Percentiles rank a stretch among this genome's conserved stretches.
phyloP scores from a whole-genome alignment of 1,140 invertebrate species.

The Heliconius hermathena region DNA sequence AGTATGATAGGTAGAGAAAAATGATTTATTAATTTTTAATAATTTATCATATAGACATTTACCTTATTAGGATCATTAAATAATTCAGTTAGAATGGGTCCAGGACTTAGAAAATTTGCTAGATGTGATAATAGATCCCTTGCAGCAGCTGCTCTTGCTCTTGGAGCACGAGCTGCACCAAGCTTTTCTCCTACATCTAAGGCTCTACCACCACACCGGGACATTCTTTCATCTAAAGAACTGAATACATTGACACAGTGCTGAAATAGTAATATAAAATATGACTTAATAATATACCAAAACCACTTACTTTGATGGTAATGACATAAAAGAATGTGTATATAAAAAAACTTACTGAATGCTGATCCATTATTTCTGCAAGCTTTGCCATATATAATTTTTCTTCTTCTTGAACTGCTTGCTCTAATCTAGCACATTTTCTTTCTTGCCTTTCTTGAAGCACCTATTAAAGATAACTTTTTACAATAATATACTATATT shows the following conservation, averaged over 20 bases:
- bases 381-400: constrained; percentile 91
- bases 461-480: constrained; percentile 77
- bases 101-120: constrained; percentile 94
- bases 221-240: constrained; percentile 97
- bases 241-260: constrained; percentile 93
- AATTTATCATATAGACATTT: constrained; percentile 30
- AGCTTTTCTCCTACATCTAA: constrained; percentile 98
- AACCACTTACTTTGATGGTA: not conserved
- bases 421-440: constrained; percentile 94
- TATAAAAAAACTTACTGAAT: constrained; percentile 85
- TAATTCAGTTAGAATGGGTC: constrained; percentile 91
- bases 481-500: not conserved
- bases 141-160: constrained; percentile 96
- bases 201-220: constrained; percentile 97
- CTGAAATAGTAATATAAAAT: constrained; percentile 71
- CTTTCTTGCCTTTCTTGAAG: constrained; percentile 92
- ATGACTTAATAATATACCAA: not conserved
- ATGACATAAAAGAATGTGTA: not conserved
- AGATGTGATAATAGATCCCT: constrained; percentile 97
- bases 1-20: no score
- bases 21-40: not conserved
- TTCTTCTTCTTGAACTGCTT: constrained; percentile 93
- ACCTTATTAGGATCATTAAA: constrained; percentile 94
- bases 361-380: constrained; percentile 92
- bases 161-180: constrained; percentile 97